Evolutionary conservation across 2,113 vertebrate species (phyloP).

Genomic region (Psilopogon haemacephalus): DNA sequence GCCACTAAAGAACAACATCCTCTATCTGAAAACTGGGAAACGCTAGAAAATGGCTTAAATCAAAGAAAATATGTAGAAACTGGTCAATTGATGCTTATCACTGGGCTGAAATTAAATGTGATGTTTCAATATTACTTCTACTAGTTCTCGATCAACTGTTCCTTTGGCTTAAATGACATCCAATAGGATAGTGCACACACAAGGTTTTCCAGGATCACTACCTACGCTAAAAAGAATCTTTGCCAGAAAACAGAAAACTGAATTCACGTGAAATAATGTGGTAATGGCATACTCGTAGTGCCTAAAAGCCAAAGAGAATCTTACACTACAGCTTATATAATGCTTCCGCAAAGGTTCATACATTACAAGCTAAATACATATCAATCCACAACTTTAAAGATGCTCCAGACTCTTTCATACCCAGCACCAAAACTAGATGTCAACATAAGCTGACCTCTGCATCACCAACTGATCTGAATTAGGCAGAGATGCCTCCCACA

Average conservation of each 20-base stretch:
- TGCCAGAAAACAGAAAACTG: background rate
- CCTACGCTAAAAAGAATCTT: background rate
- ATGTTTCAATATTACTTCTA: background rate
- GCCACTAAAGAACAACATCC: background rate
- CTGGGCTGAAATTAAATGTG: background rate
- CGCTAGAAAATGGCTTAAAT: background rate
- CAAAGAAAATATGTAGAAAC: background rate
- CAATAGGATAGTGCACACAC: background rate
- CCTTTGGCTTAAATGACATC: background rate
- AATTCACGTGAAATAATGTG: background rate
- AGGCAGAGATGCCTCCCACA: background rate
- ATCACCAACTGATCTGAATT: background rate
- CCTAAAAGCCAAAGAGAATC: background rate
- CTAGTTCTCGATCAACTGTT: background rate
- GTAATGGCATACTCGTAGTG: background rate
- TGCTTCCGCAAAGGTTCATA: background rate
- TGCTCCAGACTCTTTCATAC: background rate
- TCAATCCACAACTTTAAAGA: background rate
- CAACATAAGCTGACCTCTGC: background rate
- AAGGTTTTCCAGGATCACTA: background rate
- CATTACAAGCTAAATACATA: background rate
- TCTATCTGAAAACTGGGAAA: background rate
- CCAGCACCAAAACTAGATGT: background rate
- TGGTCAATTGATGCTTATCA: background rate
- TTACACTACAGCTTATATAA: background rate